These are phyloP conservation scores for Carettochelys insculpta DNA, from an alignment of 2,113 vertebrate genomes.

Conservation along the genomic window DNA sequence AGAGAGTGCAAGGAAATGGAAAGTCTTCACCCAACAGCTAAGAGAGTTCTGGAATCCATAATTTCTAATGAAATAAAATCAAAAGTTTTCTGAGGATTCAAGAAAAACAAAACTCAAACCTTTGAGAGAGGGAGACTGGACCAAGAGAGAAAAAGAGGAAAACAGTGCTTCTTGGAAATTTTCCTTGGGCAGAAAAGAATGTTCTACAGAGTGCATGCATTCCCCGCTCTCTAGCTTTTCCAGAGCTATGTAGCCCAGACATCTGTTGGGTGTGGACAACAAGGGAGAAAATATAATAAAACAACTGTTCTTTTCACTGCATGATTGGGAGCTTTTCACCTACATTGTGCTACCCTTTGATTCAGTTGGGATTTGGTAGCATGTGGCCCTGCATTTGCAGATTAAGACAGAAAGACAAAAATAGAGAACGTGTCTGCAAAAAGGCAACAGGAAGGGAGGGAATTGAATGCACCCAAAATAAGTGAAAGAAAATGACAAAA, in stretches of 20 bases:
- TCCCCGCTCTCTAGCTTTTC: accelerated
- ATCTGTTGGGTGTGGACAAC: background rate
- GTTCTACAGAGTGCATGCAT: accelerated
- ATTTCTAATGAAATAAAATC: background rate
- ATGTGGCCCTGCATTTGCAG: accelerated
- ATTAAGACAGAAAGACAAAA: background rate
- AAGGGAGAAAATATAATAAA: background rate
- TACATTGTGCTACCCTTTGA: accelerated
- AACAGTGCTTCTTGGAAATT: background rate
- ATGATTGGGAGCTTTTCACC: accelerated
- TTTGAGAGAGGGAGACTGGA: background rate
- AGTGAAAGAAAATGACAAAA: accelerated
- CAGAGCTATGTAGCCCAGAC: background rate
- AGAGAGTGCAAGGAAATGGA: background rate
- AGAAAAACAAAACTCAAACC: background rate
- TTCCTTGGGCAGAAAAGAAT: background rate
- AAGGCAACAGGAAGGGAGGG: accelerated
- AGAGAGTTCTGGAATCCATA: background rate
- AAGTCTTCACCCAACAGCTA: background rate
- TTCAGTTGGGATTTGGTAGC: background rate
- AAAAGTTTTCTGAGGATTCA: background rate
- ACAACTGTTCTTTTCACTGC: accelerated
- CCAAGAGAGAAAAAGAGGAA: background rate
- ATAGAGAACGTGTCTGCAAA: background rate
- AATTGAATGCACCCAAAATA: background rate